Conservation (phyloP, 2,797 vertebrate genomes). For the Stomatorhinus walkeri region DNA sequence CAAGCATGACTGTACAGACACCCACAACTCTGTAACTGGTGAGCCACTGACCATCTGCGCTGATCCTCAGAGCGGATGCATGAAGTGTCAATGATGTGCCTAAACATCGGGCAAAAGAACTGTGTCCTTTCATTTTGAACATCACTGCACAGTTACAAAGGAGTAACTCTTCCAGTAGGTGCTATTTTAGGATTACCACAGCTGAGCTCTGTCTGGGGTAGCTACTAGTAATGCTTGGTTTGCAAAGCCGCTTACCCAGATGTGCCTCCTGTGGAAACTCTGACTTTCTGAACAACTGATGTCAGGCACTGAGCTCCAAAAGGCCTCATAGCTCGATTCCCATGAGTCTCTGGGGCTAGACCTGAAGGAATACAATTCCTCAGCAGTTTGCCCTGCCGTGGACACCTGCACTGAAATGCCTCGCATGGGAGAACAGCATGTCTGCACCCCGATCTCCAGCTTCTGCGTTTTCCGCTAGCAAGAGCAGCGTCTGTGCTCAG, state of each 20-base stretch:
- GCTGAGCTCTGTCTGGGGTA: constrained; percentile 4
- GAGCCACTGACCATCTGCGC: constrained; percentile 31
- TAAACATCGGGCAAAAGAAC: neutral
- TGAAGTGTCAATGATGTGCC: neutral
- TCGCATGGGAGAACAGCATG: neutral
- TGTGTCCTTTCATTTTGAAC: neutral
- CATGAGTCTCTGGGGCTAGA: neutral
- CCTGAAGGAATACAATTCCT: neutral
- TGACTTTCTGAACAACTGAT: neutral
- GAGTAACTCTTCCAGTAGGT: neutral
- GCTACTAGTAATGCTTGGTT: constrained; percentile 19
- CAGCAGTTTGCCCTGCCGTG: neutral
- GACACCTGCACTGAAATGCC: neutral
- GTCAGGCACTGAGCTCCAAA: neutral
- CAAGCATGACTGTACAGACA: constrained; percentile 46
- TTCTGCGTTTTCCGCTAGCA: neutral
- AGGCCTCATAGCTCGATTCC: neutral
- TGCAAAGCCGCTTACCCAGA: constrained; percentile 9
- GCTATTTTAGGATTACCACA: constrained; percentile 21
- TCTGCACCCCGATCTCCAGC: neutral
- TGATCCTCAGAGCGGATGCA: neutral
- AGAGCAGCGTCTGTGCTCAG: neutral
- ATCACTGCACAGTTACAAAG: constrained; percentile 7
- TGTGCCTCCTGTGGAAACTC: constrained; percentile 16
- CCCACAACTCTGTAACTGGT: constrained; percentile 68